A percentile compares a stretch with the other conserved stretches of the same genome.
Conservation (phyloP, 2,888 invertebrate species). For the Muscina levida region DNA sequence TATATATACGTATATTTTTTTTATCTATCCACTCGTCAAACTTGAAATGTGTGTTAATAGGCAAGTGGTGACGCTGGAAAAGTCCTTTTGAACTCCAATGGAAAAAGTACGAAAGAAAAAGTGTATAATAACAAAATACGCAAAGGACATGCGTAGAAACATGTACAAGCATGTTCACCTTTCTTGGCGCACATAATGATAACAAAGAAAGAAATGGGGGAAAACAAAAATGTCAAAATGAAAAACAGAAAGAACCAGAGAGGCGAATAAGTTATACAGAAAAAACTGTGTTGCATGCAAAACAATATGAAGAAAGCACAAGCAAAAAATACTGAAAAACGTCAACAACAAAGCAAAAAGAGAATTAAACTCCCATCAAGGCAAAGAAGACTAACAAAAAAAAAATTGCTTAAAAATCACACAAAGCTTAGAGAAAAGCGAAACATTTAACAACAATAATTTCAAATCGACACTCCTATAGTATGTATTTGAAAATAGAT, state of each 20-base stretch:
- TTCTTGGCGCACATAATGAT: neutral
- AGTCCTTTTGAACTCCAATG: neutral
- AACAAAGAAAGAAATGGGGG: neutral
- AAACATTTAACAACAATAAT: conserved; percentile 24
- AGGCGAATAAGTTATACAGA: conserved; percentile 8
- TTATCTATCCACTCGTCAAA: too few relatives aligned
- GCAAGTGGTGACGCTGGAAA: neutral
- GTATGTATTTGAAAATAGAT: conserved; percentile 15
- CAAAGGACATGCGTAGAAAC: conserved; percentile 53
- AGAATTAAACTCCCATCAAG: too few relatives aligned
- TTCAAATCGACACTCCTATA: too few relatives aligned
- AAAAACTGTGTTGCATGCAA: conserved; percentile 12
- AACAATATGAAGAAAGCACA: neutral
- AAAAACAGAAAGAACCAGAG: conserved; percentile 6
- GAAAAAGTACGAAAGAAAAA: conserved; percentile 16
- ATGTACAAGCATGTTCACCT: conserved; percentile 11
- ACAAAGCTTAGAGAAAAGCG: conserved; percentile 17
- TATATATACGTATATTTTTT: too few relatives aligned
- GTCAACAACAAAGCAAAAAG: too few relatives aligned
- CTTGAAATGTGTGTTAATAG: neutral
- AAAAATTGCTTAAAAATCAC: neutral
- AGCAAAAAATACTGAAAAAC: neutral
- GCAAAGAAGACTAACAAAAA: too few relatives aligned
- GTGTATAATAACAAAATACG: conserved; percentile 22
- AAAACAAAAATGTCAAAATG: conserved; percentile 1